phyloP scores from a whole-genome alignment of 2,113 vertebrate species.

The Zingel zingel region DNA sequence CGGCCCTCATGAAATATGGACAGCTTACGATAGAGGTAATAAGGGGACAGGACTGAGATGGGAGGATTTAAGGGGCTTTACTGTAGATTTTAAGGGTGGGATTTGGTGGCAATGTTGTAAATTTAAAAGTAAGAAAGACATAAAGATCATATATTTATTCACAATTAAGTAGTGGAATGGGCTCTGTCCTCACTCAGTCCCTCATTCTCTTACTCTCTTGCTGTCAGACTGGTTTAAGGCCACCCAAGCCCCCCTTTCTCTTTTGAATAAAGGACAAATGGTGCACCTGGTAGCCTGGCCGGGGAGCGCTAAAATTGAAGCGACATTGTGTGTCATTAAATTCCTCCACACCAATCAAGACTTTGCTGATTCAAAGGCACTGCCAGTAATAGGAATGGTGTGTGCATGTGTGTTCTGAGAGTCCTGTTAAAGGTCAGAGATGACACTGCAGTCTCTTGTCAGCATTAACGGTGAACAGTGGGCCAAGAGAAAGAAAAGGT shows the following conservation, averaged over 20 bases:
- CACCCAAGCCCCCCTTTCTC: conserved; percentile 50
- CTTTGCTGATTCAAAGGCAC: conserved; percentile 76
- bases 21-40: conserved; percentile 57
- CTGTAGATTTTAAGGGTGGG: conserved; percentile 20
- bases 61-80: conserved; percentile 32
- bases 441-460: conserved; percentile 72
- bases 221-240: conserved; percentile 37
- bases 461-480: conserved; percentile 66
- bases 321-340: conserved; percentile 77
- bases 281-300: conserved; percentile 70
- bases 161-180: conserved; percentile 25
- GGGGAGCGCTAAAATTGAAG: conserved; percentile 68
- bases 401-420: conserved; percentile 42
- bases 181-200: conserved; percentile 4
- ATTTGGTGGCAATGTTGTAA: conserved; percentile 40
- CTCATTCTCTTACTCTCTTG: conserved; percentile 26
- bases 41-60: conserved; percentile 21
- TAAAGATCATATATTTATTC: conserved; percentile 33
- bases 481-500: conserved; percentile 67
- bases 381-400: conserved; percentile 59
- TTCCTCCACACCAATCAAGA: conserved; percentile 70
- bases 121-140: conserved; percentile 44
- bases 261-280: conserved; percentile 73
- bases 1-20: conserved; percentile 72
- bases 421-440: conserved; percentile 72